phyloP scores from a whole-genome alignment of 2,888 invertebrate species.

The Sipha maydis region DNA sequence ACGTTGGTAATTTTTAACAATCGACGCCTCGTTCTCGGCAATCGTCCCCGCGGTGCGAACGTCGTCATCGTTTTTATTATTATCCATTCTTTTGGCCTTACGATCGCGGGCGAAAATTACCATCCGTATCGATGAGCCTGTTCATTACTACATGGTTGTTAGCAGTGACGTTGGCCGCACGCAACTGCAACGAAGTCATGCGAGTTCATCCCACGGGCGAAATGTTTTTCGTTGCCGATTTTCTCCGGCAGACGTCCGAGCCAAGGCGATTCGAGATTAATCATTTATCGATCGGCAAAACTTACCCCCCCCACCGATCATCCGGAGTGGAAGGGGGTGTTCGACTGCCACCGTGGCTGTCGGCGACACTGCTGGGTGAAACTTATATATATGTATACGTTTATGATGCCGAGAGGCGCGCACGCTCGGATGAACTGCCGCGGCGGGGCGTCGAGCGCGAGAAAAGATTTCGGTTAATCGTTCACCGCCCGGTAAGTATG shows the following conservation, averaged over 20 bases:
- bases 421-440: neutral
- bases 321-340: too few species aligned
- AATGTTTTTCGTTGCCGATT: neutral
- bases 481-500: neutral
- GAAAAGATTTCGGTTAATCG: neutral
- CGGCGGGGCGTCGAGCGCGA: neutral
- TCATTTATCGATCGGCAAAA: conserved; percentile 39
- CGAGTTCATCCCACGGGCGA: neutral
- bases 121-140: conserved; percentile 23
- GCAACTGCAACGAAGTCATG: conserved; percentile 13
- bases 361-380: neutral
- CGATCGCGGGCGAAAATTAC: neutral
- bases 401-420: neutral
- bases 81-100: neutral
- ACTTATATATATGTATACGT: neutral
- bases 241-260: neutral
- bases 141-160: neutral
- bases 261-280: conserved; percentile 46
- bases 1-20: neutral
- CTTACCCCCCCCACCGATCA: neutral
- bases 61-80: neutral
- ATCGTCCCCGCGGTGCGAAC: neutral
- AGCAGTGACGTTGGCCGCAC: neutral
- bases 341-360: neutral
- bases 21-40: neutral